Conservation (phyloP, 1,140 invertebrate genomes). For the Hyphantria cunea region DNA sequence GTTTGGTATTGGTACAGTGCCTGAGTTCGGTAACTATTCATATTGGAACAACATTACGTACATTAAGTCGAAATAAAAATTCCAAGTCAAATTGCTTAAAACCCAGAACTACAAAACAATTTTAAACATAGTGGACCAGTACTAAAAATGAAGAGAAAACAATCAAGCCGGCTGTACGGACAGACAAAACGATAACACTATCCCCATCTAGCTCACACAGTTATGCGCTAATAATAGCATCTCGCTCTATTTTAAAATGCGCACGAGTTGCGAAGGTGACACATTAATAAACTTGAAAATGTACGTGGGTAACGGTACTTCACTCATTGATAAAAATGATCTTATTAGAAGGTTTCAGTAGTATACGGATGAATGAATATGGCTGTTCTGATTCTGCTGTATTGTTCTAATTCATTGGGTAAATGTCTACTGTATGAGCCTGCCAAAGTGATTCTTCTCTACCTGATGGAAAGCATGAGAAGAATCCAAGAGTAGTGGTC, state of each 20-base stretch:
- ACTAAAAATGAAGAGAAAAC: conserved; percentile 26
- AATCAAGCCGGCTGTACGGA: conserved; percentile 4
- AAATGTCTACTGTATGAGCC: too few species aligned
- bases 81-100: too few species aligned
- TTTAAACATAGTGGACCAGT: conserved; percentile 1
- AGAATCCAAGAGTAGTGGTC: too few species aligned
- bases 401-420: too few species aligned
- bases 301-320: conserved; percentile 26
- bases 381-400: too few species aligned
- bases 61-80: too few species aligned
- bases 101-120: too few species aligned
- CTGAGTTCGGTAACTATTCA: too few species aligned
- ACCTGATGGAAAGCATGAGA: too few species aligned
- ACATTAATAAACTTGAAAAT: conserved; percentile 33
- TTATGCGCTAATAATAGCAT: conserved; percentile 28
- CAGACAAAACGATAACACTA: conserved; percentile 15
- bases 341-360: neutral
- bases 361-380: neutral
- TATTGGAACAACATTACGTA: too few species aligned
- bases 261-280: conserved; percentile 35
- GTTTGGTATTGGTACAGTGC: too few species aligned
- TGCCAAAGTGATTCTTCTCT: too few species aligned
- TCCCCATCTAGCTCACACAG: conserved; percentile 29
- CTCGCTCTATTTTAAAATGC: conserved; percentile 32
- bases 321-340: conserved; percentile 13